Evolutionary conservation across 2,888 invertebrate species (phyloP), one percentile per base, ranked within the genome.

Genomic region (Adineta ricciae): DNA sequence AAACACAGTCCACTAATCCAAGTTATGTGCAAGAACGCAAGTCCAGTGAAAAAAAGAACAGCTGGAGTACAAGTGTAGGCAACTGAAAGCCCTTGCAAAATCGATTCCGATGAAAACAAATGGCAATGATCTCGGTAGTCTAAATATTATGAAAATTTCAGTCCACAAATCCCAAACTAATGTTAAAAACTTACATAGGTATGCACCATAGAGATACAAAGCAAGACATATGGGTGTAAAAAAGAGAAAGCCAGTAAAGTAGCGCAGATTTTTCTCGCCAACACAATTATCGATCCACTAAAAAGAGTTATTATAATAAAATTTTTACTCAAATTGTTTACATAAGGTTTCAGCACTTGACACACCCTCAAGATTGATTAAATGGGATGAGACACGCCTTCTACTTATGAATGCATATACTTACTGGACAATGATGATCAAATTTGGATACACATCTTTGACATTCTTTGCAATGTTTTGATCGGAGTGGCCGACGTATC

Each of bases 391-490:
- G n/a, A n/a, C n/a, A n/a, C n/a, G n/a, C n/a, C n/a, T n/a, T n/a
- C n/a, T n/a, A n/a, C n/a, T n/a, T n/a, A n/a, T n/a, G n/a, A n/a
- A n/a, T n/a, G n/a, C n/a, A 46, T 46, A 11, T 46, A 16, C 84
- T 73, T 84, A 84, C 84, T 9, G 86, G 86, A 52, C 86, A 86
- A 78, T 86, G 86, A 86, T 86, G 86, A 83, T 86, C 86, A 27
- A 84, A 84, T 84, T 84, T 84, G 7, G 83, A 52, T 11, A 86
- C 32, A 83, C 86, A 86, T 19, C 73, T 56, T 41, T 84, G 36
- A 46, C 86, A 86, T 52, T 84, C 84, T 32, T n/a, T 56, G 56
- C 84, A 86, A 54, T 86, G 86, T 52, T 84, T 86, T 19, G 86
- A 84, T 83, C 86, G 14, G 7, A 86, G 46, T 27, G 84, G 86